Evolutionary conservation across 1,140 invertebrate species (phyloP), one percentile per base, ranked within the genome.

Genomic region (Panulirus ornatus): DNA sequence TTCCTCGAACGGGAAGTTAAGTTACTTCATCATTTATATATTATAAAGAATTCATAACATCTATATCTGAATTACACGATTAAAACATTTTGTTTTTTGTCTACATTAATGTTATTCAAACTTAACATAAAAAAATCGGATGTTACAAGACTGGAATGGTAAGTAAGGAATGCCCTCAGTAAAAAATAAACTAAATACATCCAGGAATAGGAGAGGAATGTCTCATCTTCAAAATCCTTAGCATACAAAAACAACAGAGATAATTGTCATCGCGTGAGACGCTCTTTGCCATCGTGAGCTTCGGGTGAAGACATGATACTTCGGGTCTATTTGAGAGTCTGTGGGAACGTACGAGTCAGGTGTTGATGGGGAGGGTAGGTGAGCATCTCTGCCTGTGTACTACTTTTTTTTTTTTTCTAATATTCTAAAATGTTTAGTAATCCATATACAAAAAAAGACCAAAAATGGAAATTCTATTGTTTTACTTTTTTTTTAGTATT

Each of bases 131-230:
- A 84, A 71, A 22, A 66, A 47, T 47, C 63, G 30, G 36, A 44
- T 79, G 84, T 87, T 87, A 78, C 54, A 63, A 87, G 75, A 87
- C 44, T 87, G 84, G 84, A 87, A 87, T 87, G 84, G 84, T 87
- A 79, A 87, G 84, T 87, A 87, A 78, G 84, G 84, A 87, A 87
- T 87, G 84, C 84, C 84, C 84, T 78, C 63, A 87, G 84, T 78
- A 54, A 63, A 76, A 66, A 16, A 54, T 81, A 54, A 84, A 42
- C 14, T 38, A 47, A 84, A 73, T 30, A 44, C 38, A 34, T 71
- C 44, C 40, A 73, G 83, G 70, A 73, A 71, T 84, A 66, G 19
- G 83, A 73, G 66, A 71, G 83, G 83, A 84, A 84, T 84, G 83
- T 84, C 66, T 27, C 27, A 40, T 70, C 42, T 36, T 47, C 27